Conservation (phyloP, 2,113 vertebrate species). For the Brienomyrus brachyistius region DNA sequence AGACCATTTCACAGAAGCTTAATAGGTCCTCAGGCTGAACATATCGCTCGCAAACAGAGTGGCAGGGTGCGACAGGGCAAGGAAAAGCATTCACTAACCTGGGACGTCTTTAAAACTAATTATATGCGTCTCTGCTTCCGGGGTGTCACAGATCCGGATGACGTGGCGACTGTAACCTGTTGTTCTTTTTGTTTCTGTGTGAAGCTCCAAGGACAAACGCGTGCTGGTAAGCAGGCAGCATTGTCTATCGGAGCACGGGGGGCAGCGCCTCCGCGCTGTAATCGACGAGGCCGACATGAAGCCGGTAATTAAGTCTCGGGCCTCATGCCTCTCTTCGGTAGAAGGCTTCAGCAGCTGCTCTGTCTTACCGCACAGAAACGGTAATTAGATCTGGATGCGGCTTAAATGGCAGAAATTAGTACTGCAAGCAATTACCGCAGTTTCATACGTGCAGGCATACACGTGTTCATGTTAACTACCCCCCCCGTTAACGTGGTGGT, state of each 20-base stretch:
- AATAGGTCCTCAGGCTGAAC: neutral
- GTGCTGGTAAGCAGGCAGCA: neutral
- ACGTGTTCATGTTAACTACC: neutral
- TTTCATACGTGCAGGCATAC: neutral
- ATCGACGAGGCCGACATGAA: neutral
- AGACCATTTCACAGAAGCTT: neutral
- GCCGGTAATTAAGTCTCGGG: slow-evolving; percentile 2
- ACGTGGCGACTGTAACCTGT: neutral
- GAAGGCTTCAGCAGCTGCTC: neutral
- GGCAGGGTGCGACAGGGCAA: neutral
- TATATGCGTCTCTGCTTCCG: neutral
- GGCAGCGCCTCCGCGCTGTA: neutral
- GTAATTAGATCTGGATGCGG: slow-evolving; percentile 1
- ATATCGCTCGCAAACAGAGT: neutral
- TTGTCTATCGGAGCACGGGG: neutral
- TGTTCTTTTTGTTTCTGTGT: neutral
- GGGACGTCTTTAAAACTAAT: neutral
- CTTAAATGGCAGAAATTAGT: slow-evolving; percentile 3
- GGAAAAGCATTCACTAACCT: neutral
- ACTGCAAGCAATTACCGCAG: neutral
- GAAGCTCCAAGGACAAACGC: neutral
- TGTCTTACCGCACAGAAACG: neutral
- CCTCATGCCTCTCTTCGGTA: neutral
- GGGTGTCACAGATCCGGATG: neutral
- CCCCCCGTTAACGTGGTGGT: neutral